Evolutionary conservation across 2,888 invertebrate species (phyloP).

Genomic region (Malachius bipustulatus): DNA sequence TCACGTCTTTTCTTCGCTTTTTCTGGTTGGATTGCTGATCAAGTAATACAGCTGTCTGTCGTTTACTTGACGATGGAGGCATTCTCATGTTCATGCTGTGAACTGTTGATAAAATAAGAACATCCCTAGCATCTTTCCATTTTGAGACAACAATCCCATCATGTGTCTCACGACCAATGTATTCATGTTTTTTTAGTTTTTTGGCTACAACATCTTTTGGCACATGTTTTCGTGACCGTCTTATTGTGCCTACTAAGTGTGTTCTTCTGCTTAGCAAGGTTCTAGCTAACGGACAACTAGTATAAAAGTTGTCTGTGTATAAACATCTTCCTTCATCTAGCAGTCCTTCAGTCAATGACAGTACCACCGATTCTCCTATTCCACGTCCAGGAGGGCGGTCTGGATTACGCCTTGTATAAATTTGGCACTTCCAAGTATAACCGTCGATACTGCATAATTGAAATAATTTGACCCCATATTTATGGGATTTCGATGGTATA

Average conservation of each 20-base stretch:
- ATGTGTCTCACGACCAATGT: slow-evolving; percentile 12
- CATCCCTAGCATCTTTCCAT: slow-evolving; percentile 16
- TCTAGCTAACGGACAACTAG: slow-evolving; percentile 15
- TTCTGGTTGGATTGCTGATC: no score
- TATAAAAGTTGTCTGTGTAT: slow-evolving; percentile 16
- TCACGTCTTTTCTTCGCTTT: no score
- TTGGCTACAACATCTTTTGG: slow-evolving; percentile 15
- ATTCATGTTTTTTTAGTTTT: slow-evolving; percentile 14
- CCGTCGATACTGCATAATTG: no score
- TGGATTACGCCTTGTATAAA: no score
- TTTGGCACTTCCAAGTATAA: no score
- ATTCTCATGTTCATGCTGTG: slow-evolving; percentile 12
- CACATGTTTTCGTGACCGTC: slow-evolving; percentile 13
- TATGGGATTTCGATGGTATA: no score
- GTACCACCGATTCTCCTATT: no score
- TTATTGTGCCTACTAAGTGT: slow-evolving; percentile 16
- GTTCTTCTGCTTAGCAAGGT: slow-evolving; percentile 13
- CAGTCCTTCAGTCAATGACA: no score
- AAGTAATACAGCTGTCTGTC: no score
- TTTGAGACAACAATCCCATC: slow-evolving; percentile 15
- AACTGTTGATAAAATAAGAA: slow-evolving; percentile 13
- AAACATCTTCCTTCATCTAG: slow-evolving; percentile 11
- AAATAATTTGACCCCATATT: no score
- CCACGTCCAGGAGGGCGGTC: no score
- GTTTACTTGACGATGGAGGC: no score